These are phyloP conservation scores for Parazoanthus swiftii DNA, from an alignment of 92 coral and sea anemone species.

Conservation along the genomic window DNA sequence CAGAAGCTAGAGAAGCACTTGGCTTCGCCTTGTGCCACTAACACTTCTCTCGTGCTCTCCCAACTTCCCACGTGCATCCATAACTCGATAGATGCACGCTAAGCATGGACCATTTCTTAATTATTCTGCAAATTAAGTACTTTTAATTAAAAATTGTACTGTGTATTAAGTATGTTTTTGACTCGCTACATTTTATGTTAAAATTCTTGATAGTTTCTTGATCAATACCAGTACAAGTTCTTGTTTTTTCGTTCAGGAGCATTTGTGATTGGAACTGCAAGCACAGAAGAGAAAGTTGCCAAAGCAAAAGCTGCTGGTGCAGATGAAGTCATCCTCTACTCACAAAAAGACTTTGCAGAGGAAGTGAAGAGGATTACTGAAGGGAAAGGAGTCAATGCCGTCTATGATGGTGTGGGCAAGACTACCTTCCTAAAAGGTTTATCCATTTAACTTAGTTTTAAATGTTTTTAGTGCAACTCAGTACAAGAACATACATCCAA, in stretches of 20 bases:
- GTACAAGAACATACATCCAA: too few relatives aligned
- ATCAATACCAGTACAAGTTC: neutral
- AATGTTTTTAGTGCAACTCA: neutral
- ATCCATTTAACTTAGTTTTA: neutral
- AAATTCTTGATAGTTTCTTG: neutral
- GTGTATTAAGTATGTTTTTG: too few relatives aligned
- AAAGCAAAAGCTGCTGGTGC: constrained; percentile 67
- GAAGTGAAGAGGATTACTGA: constrained; percentile 56
- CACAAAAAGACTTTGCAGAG: constrained; percentile 67
- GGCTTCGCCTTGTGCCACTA: too few relatives aligned
- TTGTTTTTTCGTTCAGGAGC: constrained; percentile 39
- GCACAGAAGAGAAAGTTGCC: constrained; percentile 61
- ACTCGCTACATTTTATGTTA: too few relatives aligned
- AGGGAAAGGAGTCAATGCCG: constrained; percentile 61
- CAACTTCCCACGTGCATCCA: too few relatives aligned
- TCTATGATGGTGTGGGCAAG: constrained; percentile 66
- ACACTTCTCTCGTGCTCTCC: too few relatives aligned
- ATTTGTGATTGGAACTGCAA: constrained; percentile 63
- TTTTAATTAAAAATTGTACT: too few relatives aligned
- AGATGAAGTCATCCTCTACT: constrained; percentile 65
- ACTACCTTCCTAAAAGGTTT: constrained; percentile 64
- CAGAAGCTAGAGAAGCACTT: too few relatives aligned
- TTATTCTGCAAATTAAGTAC: too few relatives aligned
- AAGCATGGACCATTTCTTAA: too few relatives aligned
- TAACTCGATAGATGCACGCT: too few relatives aligned